Base-by-base conservation (phyloP, 2,888 invertebrate genomes). In the Nephrotoma guestfalica region DNA sequence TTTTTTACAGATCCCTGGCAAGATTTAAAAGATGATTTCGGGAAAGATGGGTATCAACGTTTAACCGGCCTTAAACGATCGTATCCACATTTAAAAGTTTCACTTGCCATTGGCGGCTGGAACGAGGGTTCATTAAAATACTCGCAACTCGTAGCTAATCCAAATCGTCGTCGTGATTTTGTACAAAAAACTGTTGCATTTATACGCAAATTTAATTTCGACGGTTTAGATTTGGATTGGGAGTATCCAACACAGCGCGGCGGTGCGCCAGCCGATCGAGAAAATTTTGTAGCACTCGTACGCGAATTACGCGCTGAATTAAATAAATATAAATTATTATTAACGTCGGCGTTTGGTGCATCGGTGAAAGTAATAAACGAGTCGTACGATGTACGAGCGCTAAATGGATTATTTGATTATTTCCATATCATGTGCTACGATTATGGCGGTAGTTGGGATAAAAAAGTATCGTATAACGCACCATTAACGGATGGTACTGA, bases 361-460 rank as follows among this genome's bases (percentile, higher is more conserved):
- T 95, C 95, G 0, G 94, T 94, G 89, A 92, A 93, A 42, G 96
- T 95, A 0, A 96, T 97, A 89, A 95, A 96, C 87, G 91, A 93
- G 0, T 96, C 95, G 0, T 97, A 97, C 89, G 95, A 97, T 90
- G 93, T 97, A 13, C 92, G 93, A 6, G 93, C 94, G 88, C 92
- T 97, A 13, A 94, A 94, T 15, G 91, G 93, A 0, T 94, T 95
- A 89, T 90, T 96, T 71, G 95, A 96, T 90, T 94, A 93, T 87
- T 93, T 97, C 51, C 96, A 97, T 89, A 93, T 97, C 90, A 97
- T 97, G 97, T 95, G 96, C 87, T 97, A 97, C 90, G 97, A 97
- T 90, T 97, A 97, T 90, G 96, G 97, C 88, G 97, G 97, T 0
- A 93, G 95, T 6, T 97, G 97, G 97, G 96, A 97, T 88, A 92